phyloP scores from a whole-genome alignment of 92 coral and sea anemone species.

The Palythoa heliodiscus region DNA sequence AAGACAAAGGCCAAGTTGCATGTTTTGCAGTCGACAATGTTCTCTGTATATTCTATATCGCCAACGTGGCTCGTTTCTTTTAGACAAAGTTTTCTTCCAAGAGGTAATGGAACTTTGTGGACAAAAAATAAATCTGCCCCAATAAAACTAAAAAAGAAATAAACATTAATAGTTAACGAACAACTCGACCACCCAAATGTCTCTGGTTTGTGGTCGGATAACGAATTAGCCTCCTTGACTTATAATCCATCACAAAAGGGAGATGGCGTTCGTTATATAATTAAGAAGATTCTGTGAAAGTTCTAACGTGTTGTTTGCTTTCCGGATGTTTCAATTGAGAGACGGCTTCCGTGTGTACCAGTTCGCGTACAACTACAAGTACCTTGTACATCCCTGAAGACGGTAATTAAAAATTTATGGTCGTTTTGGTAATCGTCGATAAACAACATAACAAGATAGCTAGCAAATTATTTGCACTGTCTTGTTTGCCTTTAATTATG shows the following conservation, averaged over 20 bases:
- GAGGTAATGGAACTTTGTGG: not conserved
- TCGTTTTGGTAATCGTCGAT: not conserved
- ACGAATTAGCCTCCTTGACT: slow-evolving; percentile 17
- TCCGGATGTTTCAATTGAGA: slow-evolving; percentile 34
- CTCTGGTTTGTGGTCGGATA: slow-evolving; percentile 41
- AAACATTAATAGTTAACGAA: not conserved
- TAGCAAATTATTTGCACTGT: not conserved
- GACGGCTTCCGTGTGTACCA: not conserved
- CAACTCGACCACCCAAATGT: slow-evolving; percentile 18
- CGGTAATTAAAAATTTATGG: slow-evolving; percentile 1
- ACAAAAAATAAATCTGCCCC: too few species aligned
- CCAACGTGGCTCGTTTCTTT: not conserved
- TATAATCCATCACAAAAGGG: slow-evolving; percentile 24
- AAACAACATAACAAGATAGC: not conserved
- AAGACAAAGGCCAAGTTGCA: too few species aligned
- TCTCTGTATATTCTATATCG: not conserved
- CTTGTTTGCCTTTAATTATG: not conserved
- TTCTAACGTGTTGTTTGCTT: not conserved
- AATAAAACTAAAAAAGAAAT: too few species aligned
- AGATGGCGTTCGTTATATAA: slow-evolving; percentile 37
- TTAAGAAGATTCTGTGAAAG: slow-evolving; percentile 31
- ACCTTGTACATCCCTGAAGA: not conserved
- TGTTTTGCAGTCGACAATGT: too few species aligned
- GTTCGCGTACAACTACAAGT: not conserved
- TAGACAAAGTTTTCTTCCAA: not conserved